Evolutionary conservation across 2,888 invertebrate genomes (phyloP), one percentile per base, ranked within the genome.

Genomic region (Aethes cnicana): DNA sequence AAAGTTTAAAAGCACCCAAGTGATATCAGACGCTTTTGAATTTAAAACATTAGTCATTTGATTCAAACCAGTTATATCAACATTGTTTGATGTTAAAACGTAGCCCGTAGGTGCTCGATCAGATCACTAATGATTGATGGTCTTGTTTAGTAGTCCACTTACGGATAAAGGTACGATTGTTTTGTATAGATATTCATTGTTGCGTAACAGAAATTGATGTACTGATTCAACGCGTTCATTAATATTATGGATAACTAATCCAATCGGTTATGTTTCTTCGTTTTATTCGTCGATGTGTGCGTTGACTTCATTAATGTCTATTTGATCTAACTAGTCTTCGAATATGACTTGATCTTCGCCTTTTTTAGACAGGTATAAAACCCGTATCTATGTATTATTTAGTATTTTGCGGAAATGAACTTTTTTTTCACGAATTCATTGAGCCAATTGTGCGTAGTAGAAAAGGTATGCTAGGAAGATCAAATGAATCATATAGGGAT

Each of bases 401-500:
- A n/a, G n/a, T n/a, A n/a, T n/a, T n/a, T n/a, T n/a, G n/a, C n/a
- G n/a, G n/a, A n/a, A n/a, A 35, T 20, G 21, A 42, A 26, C 28
- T 42, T 20, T 26, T 26, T 7, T 49, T 25, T 39, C 39, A 26
- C 46, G 20, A 47, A 47, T 36, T 36, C 20, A 7, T 9, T 26
- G 36, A 11, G 30, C 11, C 11, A 25, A 35, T 28, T 35, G 43
- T 43, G 30, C 28, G 7, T 43, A 49, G 28, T 49, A 26, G 46
- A 21, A 28, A 49, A 49, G 43, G 41, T 35, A 43, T 36, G 48
- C 20, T 9, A 35, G 37, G 17, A 36, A 43, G 49, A 16, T 49
- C 42, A 42, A 41, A 36, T 49, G 43, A 43, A 43, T 43, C 49
- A 49, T 50, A 43, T 43, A 30, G 43, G n/a, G n/a, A 21, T 35